A percentile compares a stretch with the other conserved stretches of the same genome.
phyloP scores from a whole-genome alignment of 1,140 invertebrate species.

The Formica selysi region DNA sequence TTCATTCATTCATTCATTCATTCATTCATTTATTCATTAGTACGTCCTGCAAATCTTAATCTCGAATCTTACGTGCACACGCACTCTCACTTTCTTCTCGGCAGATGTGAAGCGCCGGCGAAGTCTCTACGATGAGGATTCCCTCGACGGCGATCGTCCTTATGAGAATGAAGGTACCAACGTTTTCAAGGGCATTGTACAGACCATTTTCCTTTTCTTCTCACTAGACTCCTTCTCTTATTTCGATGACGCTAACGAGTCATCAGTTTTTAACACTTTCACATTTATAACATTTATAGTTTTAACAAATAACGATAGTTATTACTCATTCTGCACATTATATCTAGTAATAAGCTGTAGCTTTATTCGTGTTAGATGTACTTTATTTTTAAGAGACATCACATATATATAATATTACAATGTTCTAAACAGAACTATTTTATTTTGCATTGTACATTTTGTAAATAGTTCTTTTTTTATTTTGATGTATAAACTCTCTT shows the following conservation, averaged over 20 bases:
- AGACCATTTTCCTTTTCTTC: conserved; percentile 17
- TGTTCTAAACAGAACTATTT: neutral
- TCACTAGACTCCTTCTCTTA: conserved; percentile 17
- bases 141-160: conserved; percentile 84
- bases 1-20: conserved; percentile 41
- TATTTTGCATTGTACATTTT: conserved; percentile 20
- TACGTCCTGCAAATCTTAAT: conserved; percentile 59
- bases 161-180: conserved; percentile 84
- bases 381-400: neutral
- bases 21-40: conserved; percentile 55
- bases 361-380: neutral
- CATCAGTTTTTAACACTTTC: conserved; percentile 16
- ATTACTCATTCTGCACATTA: conserved; percentile 5
- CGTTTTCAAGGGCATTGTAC: conserved; percentile 70
- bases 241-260: conserved; percentile 2
- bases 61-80: conserved; percentile 73
- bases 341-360: neutral
- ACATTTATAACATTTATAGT: neutral
- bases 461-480: conserved; percentile 39
- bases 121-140: conserved; percentile 85
- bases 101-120: conserved; percentile 85
- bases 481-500: neutral
- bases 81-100: conserved; percentile 81
- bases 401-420: neutral
- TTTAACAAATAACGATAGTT: conserved; percentile 11